A percentile compares a stretch with the other conserved stretches of the same genome.
Conservation (phyloP, 2,888 invertebrate genomes). For the Drosophila glabriapex region DNA sequence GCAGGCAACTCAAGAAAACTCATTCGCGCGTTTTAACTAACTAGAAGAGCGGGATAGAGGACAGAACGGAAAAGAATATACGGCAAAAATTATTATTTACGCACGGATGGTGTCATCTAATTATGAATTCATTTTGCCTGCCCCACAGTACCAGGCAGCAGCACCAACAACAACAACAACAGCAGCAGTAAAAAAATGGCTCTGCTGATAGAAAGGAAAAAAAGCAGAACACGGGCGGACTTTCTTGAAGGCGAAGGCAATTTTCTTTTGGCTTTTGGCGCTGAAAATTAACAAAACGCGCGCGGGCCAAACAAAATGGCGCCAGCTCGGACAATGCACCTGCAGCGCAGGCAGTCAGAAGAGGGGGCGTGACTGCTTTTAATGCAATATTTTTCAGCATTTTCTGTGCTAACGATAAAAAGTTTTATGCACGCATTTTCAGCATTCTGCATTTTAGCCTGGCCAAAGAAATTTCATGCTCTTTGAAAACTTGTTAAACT, state of each 20-base stretch:
- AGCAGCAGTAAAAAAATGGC: conserved; percentile 43
- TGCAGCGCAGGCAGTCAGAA: conserved; percentile 46
- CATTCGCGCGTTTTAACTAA: conserved; percentile 80
- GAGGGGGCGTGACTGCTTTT: conserved; percentile 56
- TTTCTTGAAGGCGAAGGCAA: conserved; percentile 61
- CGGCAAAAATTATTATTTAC: conserved; percentile 83
- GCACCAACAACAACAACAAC: conserved; percentile 44
- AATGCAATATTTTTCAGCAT: conserved; percentile 75
- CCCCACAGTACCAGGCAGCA: conserved; percentile 28
- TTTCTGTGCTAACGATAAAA: conserved; percentile 72
- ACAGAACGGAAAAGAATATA: conserved; percentile 34
- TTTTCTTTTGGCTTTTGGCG: conserved; percentile 61
- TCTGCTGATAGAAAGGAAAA: conserved; percentile 21
- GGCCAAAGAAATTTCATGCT: conserved; percentile 79
- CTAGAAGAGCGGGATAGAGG: conserved; percentile 56
- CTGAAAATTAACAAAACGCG: conserved; percentile 75
- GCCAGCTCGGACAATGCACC: conserved; percentile 74
- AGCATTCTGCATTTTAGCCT: conserved; percentile 59
- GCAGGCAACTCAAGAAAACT: conserved; percentile 71
- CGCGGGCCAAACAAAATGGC: conserved; percentile 69
- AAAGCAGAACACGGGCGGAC: conserved; percentile 20
- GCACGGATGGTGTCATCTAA: conserved; percentile 86
- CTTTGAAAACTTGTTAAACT: conserved; percentile 84
- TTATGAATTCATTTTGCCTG: conserved; percentile 84
- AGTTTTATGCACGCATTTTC: conserved; percentile 79